phyloP scores from a whole-genome alignment of 2,113 vertebrate species.

The Polypterus senegalus region DNA sequence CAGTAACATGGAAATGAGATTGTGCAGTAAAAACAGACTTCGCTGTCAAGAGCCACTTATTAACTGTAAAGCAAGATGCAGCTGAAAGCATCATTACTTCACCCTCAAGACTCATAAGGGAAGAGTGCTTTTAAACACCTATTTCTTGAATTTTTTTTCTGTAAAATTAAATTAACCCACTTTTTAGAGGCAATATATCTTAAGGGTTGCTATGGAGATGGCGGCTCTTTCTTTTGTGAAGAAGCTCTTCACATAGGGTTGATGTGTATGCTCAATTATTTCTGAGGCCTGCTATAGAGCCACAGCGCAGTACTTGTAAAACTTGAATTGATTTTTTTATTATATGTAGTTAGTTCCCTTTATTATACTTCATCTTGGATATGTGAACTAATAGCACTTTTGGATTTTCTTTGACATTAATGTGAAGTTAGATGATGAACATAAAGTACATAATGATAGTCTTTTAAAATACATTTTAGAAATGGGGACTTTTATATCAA shows the following conservation, averaged over 20 bases:
- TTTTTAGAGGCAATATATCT: constrained; percentile 25
- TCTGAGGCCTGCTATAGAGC: not conserved
- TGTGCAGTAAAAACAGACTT: too few relatives aligned
- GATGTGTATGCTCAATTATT: not conserved
- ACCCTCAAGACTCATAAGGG: constrained; percentile 24
- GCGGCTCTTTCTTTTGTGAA: not conserved
- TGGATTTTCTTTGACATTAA: too few relatives aligned
- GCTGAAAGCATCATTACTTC: constrained; percentile 22
- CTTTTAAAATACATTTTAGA: too few relatives aligned
- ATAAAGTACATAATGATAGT: too few relatives aligned
- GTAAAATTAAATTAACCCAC: constrained; percentile 31
- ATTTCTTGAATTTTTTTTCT: constrained; percentile 23
- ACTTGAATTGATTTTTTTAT: not conserved
- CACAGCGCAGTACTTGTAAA: not conserved
- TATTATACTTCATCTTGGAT: too few relatives aligned
- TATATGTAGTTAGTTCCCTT: too few relatives aligned
- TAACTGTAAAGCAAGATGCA: constrained; percentile 18
- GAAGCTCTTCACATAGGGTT: not conserved
- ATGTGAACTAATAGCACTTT: too few relatives aligned
- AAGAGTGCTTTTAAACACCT: constrained; percentile 32
- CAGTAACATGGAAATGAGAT: too few relatives aligned
- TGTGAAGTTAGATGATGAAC: too few relatives aligned
- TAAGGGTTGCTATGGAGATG: constrained; percentile 21
- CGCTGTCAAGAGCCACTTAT: constrained; percentile 25
- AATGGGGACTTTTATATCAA: too few relatives aligned